Evolutionary conservation across 2,113 vertebrate genomes (phyloP).

Genomic region (Daubentonia madagascariensis): DNA sequence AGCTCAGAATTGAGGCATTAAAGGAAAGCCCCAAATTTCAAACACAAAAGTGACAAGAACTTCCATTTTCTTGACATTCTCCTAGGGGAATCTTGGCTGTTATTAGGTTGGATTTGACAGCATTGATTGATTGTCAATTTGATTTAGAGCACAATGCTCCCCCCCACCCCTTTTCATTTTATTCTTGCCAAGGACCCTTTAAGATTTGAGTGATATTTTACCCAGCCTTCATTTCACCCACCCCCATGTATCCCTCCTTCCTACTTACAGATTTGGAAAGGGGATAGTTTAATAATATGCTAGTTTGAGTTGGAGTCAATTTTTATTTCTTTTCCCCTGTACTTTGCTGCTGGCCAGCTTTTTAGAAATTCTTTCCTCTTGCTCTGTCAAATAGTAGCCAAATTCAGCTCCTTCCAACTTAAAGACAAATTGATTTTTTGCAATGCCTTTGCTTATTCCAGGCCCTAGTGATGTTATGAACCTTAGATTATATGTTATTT

Average conservation of each 20-base stretch:
- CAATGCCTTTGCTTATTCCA: neutral
- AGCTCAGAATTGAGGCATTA: neutral
- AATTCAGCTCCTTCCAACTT: neutral
- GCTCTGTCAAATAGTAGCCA: neutral
- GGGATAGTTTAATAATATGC: slow-evolving; percentile 43
- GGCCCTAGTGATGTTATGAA: neutral
- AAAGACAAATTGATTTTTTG: slow-evolving; percentile 10
- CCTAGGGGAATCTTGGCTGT: slow-evolving; percentile 77
- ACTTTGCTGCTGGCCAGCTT: slow-evolving; percentile 15
- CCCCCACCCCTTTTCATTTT: slow-evolving; percentile 27
- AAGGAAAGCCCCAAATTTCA: slow-evolving; percentile 80
- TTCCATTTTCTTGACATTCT: slow-evolving; percentile 82
- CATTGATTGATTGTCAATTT: slow-evolving; percentile 82
- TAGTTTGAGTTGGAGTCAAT: neutral
- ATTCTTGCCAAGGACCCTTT: slow-evolving; percentile 40
- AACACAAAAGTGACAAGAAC: slow-evolving; percentile 78
- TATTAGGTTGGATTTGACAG: slow-evolving; percentile 78
- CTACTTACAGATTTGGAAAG: slow-evolving; percentile 34
- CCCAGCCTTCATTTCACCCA: neutral
- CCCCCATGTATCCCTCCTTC: neutral
- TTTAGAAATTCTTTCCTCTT: neutral
- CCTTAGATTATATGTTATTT: neutral
- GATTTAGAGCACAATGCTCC: slow-evolving; percentile 74
- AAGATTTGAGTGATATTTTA: slow-evolving; percentile 31
- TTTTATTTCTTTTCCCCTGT: slow-evolving; percentile 23